Evolutionary conservation across 2,888 invertebrate genomes (phyloP).

Genomic region (Hypercompe scribonia): DNA sequence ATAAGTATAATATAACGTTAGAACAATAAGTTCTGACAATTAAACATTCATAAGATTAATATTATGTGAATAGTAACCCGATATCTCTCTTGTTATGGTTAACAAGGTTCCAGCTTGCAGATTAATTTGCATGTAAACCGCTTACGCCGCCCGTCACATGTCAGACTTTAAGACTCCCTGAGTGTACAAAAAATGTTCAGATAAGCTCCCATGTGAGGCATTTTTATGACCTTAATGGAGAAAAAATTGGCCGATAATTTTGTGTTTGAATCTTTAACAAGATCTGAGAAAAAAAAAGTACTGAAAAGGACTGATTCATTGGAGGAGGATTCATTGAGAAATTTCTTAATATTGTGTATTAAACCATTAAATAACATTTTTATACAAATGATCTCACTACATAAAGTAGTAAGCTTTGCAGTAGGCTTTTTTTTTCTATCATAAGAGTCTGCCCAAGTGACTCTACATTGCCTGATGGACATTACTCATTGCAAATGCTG

Average conservation of each 20-base stretch:
- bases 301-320: not conserved
- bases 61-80: conserved; percentile 50
- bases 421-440: too few species aligned
- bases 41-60: not conserved
- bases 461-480: too few species aligned
- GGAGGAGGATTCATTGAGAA: not conserved
- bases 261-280: not conserved
- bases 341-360: not conserved
- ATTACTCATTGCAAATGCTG: too few species aligned
- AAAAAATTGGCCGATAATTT: conserved; percentile 4
- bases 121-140: conserved; percentile 55
- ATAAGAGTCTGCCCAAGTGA: too few species aligned
- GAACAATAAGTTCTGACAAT: not conserved
- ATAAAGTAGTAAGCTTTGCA: too few species aligned
- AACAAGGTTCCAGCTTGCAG: conserved; percentile 39
- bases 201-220: conserved; percentile 18
- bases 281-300: not conserved
- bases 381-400: not conserved
- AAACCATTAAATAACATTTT: not conserved
- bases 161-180: conserved; percentile 21
- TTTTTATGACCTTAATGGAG: conserved; percentile 7
- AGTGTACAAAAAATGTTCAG: conserved; percentile 23
- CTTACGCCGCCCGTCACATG: conserved; percentile 42
- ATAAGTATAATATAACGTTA: not conserved
- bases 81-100: conserved; percentile 52